These are phyloP conservation scores for Seriola dumerili DNA, from an alignment of 2,113 vertebrate species.

Conservation along the genomic window DNA sequence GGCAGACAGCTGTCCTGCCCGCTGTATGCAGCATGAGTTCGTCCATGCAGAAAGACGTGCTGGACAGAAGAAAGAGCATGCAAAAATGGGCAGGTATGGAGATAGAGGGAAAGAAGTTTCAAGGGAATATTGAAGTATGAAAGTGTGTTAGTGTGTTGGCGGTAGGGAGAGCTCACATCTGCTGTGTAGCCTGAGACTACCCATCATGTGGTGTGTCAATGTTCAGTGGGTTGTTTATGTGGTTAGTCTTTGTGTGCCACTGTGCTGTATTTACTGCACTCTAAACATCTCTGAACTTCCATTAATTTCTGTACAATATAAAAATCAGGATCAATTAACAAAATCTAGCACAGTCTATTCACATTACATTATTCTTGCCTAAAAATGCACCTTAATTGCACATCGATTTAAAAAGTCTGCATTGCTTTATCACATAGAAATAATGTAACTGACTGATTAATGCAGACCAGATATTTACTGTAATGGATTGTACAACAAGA, in stretches of 20 bases:
- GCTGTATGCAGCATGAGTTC: conserved; percentile 45
- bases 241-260: neutral
- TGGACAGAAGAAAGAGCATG: conserved; percentile 50
- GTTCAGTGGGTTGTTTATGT: neutral
- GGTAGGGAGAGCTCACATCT: conserved; percentile 12
- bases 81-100: conserved; percentile 13
- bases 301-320: neutral
- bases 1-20: conserved; percentile 74
- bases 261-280: neutral
- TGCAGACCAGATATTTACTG: neutral
- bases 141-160: conserved; percentile 4
- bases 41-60: conserved; percentile 71
- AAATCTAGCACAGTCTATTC: neutral
- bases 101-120: neutral
- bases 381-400: neutral
- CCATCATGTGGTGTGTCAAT: neutral
- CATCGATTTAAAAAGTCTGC: neutral
- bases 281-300: neutral
- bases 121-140: conserved; percentile 17
- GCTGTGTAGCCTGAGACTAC: neutral
- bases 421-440: neutral
- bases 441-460: neutral
- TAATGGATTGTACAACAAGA: neutral
- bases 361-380: neutral
- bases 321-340: neutral